Base-by-base conservation (phyloP, 2,797 vertebrate genomes). In the Mormyrops attenuatus region DNA sequence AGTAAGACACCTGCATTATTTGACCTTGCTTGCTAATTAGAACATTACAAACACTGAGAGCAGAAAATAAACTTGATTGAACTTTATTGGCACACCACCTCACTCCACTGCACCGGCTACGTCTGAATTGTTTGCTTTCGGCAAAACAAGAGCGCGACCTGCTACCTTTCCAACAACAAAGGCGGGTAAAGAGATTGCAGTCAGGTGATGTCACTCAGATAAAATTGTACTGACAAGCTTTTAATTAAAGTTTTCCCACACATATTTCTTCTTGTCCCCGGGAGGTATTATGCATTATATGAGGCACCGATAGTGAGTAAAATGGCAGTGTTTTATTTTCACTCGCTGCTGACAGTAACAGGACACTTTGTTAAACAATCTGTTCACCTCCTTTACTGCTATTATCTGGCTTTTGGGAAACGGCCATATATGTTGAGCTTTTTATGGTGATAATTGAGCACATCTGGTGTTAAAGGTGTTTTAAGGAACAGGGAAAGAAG, bases 181-280 rank as follows among this genome's bases (percentile, higher is more conserved):
- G 95, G 95, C 95, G 92, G 22, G 93, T 94, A 93, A 95, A 95
- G 90, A 95, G 94, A 95, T 95, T 96, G 94, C 95, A 96, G 94
- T 96, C 95, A 95, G 95, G 94, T 97, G 96, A 97, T 96, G 96
- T 95, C 95, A 96, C 96, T 95, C 95, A 96, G 96, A 96, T 96
- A 95, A 97, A 96, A 96, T 95, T 96, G 96, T 95, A 94, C 95
- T 97, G 97, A 97, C 97, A 97, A 95, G 97, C 96, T 97, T 98
- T 98, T 98, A 98, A 98, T 98, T 98, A 98, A 98, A 97, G 95
- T 95, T 96, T 97, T 96, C 96, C 95, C 96, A 97, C 96, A 97
- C 94, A 94, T 96, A 94, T 96, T 94, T 96, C 94, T 93, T 93
- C 92, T 94, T 93, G 95, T 94, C 93, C 95, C 96, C 94, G 80